These are phyloP conservation scores for Patella depressa DNA, from an alignment of 2,888 invertebrate genomes.

Conservation along the genomic window DNA sequence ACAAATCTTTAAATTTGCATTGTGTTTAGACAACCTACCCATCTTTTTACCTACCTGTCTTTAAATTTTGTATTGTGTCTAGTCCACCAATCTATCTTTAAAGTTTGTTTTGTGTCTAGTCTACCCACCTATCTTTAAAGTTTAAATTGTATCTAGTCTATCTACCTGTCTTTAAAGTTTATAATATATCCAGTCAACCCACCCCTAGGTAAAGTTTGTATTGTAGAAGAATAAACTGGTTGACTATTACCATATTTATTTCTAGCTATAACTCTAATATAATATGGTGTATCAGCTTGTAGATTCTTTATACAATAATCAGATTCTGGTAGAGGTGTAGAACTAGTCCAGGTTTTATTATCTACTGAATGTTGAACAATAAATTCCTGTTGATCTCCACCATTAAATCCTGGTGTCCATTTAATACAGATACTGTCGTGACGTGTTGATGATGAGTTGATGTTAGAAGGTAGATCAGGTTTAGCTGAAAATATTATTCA, in stretches of 20 bases:
- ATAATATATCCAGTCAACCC: no score
- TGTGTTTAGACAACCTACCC: no score
- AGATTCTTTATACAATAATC: not conserved
- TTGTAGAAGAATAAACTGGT: no score
- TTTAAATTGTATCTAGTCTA: no score
- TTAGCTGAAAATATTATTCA: not conserved
- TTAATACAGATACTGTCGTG: not conserved
- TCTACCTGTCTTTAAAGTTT: no score
- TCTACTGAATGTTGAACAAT: not conserved
- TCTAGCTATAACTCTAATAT: conserved; percentile 9
- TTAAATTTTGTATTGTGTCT: no score
- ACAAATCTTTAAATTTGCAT: no score
- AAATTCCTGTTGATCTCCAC: not conserved
- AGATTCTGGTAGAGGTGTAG: not conserved
- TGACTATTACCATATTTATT: conserved; percentile 6
- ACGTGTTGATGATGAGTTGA: not conserved
- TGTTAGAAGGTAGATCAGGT: not conserved
- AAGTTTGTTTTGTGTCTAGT: no score
- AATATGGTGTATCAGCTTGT: conserved; percentile 1
- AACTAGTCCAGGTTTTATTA: conserved; percentile 1
- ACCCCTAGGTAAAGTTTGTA: no score
- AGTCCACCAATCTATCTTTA: no score
- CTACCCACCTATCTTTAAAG: no score
- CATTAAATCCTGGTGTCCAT: conserved; percentile 7
- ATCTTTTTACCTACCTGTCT: no score